Base-by-base conservation (phyloP, 2,113 vertebrate genomes). In the Salvelinus sp. region DNA sequence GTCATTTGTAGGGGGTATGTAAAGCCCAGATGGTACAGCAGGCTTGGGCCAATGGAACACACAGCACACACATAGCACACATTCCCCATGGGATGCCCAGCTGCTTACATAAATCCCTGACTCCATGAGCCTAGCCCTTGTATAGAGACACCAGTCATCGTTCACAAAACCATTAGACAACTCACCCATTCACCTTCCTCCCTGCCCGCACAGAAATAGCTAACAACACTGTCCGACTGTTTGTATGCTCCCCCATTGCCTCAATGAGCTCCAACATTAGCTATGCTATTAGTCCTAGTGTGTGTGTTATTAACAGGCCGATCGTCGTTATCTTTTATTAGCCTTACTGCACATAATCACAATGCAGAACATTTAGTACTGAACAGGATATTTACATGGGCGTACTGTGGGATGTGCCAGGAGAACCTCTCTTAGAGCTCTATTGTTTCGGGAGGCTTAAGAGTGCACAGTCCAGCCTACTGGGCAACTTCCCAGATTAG, bases 361-460 rank as follows among this genome's bases (percentile, higher is more conserved):
- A 60, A 54, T 50, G 28, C 57, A 57, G 25, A 25, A 44, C 30
- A 72, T 60, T 75, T 62, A 63, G 30, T 44, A 54, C 38, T 47
- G 38, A 22, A 13, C n/a, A 30, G 9, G 18, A 74, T 27, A 6
- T 16, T 16, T n/a, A n/a, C 58, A 65, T 25, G 38, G 38, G 23
- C 2, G 57, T 60, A 81, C 16, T 13, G 38, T 4, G 20, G 33
- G 0, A 13, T 67, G n/a, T 68, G 63, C 69, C 68, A 69, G 18
- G 68, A 47, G 20, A 69, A 12, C 73, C 73, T 69, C 76, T 76
- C 74, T 64, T 7, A 57, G 20, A 23, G 23, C 54, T 73, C 50
- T n/a, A 69, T 72, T 80, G 70, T 73, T 75, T 73, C 18, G 57
- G 62, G 4, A 38, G 30, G 33, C 48, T 74, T 67, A 65, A n/a